Conservation (phyloP, 2,888 invertebrate genomes). For the Drosophila testacea region DNA sequence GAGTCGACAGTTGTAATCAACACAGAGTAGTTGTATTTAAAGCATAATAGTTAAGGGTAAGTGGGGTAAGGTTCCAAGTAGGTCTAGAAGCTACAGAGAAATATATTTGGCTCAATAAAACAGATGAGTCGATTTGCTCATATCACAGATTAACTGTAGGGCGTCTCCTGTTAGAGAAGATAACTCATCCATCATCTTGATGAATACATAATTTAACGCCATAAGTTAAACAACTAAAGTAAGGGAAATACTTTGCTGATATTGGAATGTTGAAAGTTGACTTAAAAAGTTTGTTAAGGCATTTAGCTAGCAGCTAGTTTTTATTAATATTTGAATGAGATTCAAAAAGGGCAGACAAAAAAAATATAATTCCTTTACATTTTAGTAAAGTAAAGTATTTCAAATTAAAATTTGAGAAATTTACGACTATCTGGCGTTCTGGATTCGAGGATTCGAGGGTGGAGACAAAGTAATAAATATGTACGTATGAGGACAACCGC, state of each 20-base stretch:
- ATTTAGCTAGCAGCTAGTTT: no score
- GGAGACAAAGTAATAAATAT: conserved; percentile 10
- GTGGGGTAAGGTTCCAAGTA: not conserved
- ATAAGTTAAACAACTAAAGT: conserved; percentile 6
- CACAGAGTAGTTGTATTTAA: no score
- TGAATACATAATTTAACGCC: not conserved
- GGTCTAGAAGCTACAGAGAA: not conserved
- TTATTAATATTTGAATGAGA: not conserved
- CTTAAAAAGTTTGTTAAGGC: not conserved
- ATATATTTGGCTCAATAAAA: not conserved
- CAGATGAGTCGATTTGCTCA: not conserved
- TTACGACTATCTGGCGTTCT: conserved; percentile 1
- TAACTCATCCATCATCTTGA: not conserved
- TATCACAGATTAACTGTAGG: not conserved
- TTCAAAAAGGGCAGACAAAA: not conserved
- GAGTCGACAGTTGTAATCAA: no score
- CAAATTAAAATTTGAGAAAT: conserved; percentile 5
- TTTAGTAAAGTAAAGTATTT: not conserved
- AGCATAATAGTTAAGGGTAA: not conserved
- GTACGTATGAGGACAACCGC: conserved; percentile 31
- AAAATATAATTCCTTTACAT: not conserved
- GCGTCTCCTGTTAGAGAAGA: not conserved
- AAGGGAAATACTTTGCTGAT: conserved; percentile 5
- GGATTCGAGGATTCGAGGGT: no score
- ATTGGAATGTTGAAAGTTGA: conserved; percentile 6